Base-by-base conservation (phyloP, 2,888 invertebrate genomes). In the Agrochola macilenta region DNA sequence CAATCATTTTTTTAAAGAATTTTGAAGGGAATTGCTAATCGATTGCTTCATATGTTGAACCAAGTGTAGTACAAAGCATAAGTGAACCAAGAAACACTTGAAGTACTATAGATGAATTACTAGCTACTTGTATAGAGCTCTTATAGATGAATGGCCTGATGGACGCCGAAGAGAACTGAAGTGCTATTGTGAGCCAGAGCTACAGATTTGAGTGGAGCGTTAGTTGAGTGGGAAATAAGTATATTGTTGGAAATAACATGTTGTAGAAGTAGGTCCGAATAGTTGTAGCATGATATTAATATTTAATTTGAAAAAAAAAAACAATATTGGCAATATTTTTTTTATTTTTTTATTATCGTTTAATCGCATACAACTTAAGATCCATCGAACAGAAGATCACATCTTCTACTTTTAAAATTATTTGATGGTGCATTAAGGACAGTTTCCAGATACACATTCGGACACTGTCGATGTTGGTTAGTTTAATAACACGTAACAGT, bases 121-220 rank as follows among this genome's bases (percentile, higher is more conserved):
- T 12, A 49, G 49, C 23, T 70, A 30, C 74, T 66, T 68, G 14
- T 30, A 73, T 43, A 70, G 26, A 54, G 69, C 69, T 57, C 66
- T 82, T 73, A 26, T 49, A 57, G 49, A 52, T 60, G 46, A 85
- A 85, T 73, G 54, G 68, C 30, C 69, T 66, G 69, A 68, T 76
- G 72, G 77, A 76, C 46, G 39, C 12, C 39, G 39, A 70, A 82
- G 82, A 35, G 73, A 17, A 57, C n/a, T 73, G 30, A 39, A 85
- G 83, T 60, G 60, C 72, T 52, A 74, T 82, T 85, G 76, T 82
- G 43, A 76, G 30, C 23, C 11, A 71, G 57, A 69, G 66, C 80
- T 74, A 68, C 46, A 69, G 49, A 81, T 74, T 81, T 65, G n/a
- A 81, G 82, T 69, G 69, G 81, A n/a, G 39, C 26, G 54, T 80